A percentile compares a stretch with the other conserved stretches of the same genome.
Evolutionary conservation across 2,888 invertebrate species (phyloP).

Genomic region (Drosophila yooni): DNA sequence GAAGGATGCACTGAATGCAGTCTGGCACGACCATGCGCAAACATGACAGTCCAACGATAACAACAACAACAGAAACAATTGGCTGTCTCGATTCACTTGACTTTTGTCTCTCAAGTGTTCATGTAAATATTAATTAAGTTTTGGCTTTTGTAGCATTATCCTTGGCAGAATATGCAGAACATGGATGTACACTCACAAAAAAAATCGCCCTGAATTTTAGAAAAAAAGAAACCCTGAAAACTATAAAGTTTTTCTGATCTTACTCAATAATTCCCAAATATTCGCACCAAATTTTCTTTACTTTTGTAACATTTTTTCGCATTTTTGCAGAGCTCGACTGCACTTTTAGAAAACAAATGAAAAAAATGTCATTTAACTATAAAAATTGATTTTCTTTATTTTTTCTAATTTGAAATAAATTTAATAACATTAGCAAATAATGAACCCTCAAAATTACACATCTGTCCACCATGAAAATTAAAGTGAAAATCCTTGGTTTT

Average conservation of each 20-base stretch:
- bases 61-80: constrained; percentile 39
- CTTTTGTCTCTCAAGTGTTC: constrained; percentile 44
- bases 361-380: too few relatives aligned
- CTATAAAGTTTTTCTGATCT: neutral
- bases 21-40: constrained; percentile 52
- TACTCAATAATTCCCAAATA: neutral
- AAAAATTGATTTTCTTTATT: too few relatives aligned
- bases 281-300: neutral
- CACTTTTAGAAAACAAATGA: too few relatives aligned
- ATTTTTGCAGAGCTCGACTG: neutral
- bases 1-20: constrained; percentile 19
- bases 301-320: neutral
- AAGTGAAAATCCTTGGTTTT: neutral
- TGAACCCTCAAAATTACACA: too few relatives aligned
- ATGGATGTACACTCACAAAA: constrained; percentile 1
- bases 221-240: neutral
- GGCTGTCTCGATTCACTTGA: constrained; percentile 16
- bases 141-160: constrained; percentile 60
- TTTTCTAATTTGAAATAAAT: too few relatives aligned
- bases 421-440: too few relatives aligned
- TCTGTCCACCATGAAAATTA: neutral
- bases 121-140: constrained; percentile 81
- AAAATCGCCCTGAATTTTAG: neutral
- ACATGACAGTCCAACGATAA: constrained; percentile 61
- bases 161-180: constrained; percentile 40